These are phyloP conservation scores for Peromyscus attwateri DNA, from an alignment of 2,797 vertebrate genomes.

Conservation along the genomic window DNA sequence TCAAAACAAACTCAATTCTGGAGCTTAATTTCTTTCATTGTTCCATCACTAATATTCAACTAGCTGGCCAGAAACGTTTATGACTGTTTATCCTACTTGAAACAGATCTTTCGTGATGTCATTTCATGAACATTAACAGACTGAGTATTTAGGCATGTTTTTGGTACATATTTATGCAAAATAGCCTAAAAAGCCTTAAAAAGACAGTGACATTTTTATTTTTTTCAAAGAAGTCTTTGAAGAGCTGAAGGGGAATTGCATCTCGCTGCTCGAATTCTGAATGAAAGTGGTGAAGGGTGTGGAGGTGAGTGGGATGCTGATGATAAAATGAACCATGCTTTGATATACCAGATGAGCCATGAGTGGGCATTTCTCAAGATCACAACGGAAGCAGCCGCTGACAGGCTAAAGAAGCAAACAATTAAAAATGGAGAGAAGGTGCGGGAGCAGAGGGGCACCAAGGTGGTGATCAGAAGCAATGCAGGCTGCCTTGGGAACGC, in stretches of 20 bases:
- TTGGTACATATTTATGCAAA: background rate
- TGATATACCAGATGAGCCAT: slow-evolving; percentile 82
- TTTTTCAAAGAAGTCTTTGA: slow-evolving; percentile 45
- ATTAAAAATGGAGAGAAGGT: slow-evolving; percentile 53
- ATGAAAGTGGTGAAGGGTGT: slow-evolving; percentile 84
- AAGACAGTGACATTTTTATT: background rate
- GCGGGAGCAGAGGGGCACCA: background rate
- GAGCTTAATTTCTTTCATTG: background rate
- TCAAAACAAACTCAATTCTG: slow-evolving; percentile 35
- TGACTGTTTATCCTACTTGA: slow-evolving; percentile 38
- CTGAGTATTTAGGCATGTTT: background rate
- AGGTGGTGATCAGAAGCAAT: background rate
- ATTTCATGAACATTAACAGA: slow-evolving; percentile 1
- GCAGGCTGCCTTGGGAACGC: background rate
- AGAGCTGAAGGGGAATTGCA: slow-evolving; percentile 11
- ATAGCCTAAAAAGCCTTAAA: background rate
- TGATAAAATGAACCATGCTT: slow-evolving; percentile 83
- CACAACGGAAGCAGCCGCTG: slow-evolving; percentile 47
- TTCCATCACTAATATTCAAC: slow-evolving; percentile 27
- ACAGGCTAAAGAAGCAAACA: slow-evolving; percentile 75
- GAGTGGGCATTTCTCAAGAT: slow-evolving; percentile 80
- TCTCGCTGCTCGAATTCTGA: slow-evolving; percentile 71
- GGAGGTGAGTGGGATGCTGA: slow-evolving; percentile 77
- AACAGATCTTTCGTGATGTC: background rate
- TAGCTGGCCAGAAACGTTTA: background rate